Base-by-base conservation (phyloP, 1,140 invertebrate genomes). In the Caenorhabditis brenneri region DNA sequence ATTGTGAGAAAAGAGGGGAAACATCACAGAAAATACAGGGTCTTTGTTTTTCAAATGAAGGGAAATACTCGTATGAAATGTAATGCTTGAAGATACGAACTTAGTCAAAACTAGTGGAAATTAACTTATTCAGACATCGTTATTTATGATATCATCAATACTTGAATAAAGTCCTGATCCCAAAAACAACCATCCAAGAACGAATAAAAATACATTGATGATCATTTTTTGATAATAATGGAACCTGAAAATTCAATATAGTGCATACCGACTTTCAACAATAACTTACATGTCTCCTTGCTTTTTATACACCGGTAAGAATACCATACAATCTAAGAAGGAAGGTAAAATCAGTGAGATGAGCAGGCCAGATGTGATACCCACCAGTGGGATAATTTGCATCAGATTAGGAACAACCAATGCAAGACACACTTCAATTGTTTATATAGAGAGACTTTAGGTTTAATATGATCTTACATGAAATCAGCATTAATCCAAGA, bases 401-500 rank as follows among this genome's bases (percentile, higher is more conserved):
- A 89, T 89, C 36, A 89, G 51, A 74, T 88, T 90, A 1, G 88
- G 88, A n/a, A 89, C 88, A 2, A 69, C 65, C 22, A 89, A 80
- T 6, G 88, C 88, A 33, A 90, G 80, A 12, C 58, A 48, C 48
- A 90, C 88, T 89, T 22, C 27, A 87, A n/a, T 31, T 42, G 12
- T 6, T 42, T 12, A 42, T 6, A 6, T 42, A 42, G 39, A 6
- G 39, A 6, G 5, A 6, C 39, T 42, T 42, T 42, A 6, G 39
- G 39, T 42, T 42, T 3, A 83, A 53, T n/a, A n/a, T n/a, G n/a
- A n/a, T n/a, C 22, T 49, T 19, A 48, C 49, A 42, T n/a, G 65
- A 74, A 39, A 82, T 51, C 10, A 89, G 83, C 81, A 92, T 87
- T 27, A 92, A 88, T 4, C 90, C 19, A 79, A 89, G 90, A 84